Conservation (phyloP, 2,113 vertebrate genomes). For the Entomyzon cyanotis region DNA sequence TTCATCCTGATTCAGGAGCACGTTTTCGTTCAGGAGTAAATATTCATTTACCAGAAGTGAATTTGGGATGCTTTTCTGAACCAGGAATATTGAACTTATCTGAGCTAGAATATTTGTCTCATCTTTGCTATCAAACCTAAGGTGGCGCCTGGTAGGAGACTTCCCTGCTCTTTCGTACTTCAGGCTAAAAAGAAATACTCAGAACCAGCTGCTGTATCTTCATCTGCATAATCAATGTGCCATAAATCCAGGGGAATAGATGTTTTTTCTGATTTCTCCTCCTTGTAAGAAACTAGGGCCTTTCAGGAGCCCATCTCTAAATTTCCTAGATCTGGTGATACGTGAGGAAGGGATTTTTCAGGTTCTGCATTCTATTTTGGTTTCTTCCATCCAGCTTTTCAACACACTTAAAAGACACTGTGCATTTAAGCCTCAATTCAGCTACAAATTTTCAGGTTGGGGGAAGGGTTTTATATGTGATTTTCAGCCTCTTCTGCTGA, state of each 20-base stretch:
- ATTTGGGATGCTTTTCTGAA: background rate
- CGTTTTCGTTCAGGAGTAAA: background rate
- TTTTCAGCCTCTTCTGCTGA: background rate
- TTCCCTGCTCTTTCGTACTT: background rate
- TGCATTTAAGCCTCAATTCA: background rate
- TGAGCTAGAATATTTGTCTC: background rate
- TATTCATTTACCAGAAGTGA: background rate
- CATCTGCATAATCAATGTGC: background rate
- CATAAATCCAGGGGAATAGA: background rate
- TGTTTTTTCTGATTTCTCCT: background rate
- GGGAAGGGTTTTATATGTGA: background rate
- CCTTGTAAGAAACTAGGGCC: background rate
- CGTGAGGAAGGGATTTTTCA: background rate
- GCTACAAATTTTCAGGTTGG: background rate
- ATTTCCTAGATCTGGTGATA: background rate
- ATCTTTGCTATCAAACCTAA: background rate
- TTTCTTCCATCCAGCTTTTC: background rate
- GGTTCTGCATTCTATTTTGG: background rate
- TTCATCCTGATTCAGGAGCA: background rate
- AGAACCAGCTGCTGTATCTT: background rate
- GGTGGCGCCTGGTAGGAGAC: background rate
- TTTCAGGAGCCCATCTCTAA: background rate
- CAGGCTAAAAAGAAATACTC: background rate
- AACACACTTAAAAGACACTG: background rate
- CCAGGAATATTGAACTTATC: background rate